phyloP scores from a whole-genome alignment of 1,140 invertebrate species.

The Sweltsa coloradensis region DNA sequence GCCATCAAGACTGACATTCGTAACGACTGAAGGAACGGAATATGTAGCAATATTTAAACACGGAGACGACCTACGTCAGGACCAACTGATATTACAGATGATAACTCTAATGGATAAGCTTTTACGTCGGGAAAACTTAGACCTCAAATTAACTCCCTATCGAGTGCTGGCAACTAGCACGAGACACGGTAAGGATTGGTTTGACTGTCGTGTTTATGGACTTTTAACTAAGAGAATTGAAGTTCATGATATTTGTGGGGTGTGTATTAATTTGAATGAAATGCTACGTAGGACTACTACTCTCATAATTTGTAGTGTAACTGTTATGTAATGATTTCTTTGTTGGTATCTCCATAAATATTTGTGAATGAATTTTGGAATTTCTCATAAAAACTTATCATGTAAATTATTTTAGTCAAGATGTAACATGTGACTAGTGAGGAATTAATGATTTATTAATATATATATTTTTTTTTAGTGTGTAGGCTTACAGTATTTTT shows the following conservation, averaged over 20 bases:
- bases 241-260: background rate
- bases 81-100: conserved; percentile 95
- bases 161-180: conserved; percentile 87
- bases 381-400: background rate
- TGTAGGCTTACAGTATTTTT: conserved; percentile 7
- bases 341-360: no score
- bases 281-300: no score
- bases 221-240: background rate
- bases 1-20: conserved; percentile 92
- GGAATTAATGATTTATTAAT: no score
- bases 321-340: no score
- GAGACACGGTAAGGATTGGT: conserved; percentile 56
- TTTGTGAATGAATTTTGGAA: no score
- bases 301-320: no score
- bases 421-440: no score
- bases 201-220: background rate
- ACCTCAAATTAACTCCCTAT: conserved; percentile 92
- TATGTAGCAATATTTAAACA: conserved; percentile 98
- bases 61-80: conserved; percentile 97
- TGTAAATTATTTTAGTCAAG: background rate
- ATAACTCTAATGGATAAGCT: conserved; percentile 98
- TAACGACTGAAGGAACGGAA: conserved; percentile 65
- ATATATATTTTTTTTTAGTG: conserved; percentile 1
- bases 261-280: no score
- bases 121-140: conserved; percentile 82